phyloP scores from a whole-genome alignment of 1,140 invertebrate species.

The Odontomachus brunneus region DNA sequence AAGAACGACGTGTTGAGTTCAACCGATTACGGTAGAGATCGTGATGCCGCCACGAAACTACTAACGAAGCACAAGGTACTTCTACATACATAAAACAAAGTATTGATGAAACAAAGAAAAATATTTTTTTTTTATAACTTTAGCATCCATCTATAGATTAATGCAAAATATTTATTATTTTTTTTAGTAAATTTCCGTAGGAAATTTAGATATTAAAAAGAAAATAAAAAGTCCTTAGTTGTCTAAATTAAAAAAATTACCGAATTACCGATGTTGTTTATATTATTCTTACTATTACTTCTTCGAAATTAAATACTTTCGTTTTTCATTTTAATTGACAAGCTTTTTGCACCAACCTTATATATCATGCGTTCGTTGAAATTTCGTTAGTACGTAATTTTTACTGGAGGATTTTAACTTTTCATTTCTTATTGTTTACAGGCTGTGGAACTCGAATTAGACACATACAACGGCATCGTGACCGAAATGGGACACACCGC shows the following conservation, averaged over 20 bases:
- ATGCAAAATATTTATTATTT: too few species aligned
- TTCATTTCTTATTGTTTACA: constrained; percentile 77
- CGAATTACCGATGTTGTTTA: too few species aligned
- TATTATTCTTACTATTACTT: too few species aligned
- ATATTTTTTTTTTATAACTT: not conserved
- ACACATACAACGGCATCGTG: constrained; percentile 96
- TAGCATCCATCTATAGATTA: not conserved
- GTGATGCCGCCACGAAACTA: constrained; percentile 95
- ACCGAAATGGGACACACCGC: constrained; percentile 96
- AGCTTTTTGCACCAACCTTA: too few species aligned
- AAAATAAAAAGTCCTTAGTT: too few species aligned
- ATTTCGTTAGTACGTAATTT: too few species aligned
- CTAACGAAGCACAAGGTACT: constrained; percentile 95
- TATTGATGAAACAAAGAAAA: not conserved
- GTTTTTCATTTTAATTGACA: too few species aligned
- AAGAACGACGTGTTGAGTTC: constrained; percentile 93
- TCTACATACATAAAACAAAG: constrained; percentile 10
- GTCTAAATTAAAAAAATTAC: too few species aligned
- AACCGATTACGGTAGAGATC: constrained; percentile 94
- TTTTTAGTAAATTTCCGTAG: too few species aligned
- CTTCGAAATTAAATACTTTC: too few species aligned
- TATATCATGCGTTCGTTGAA: not conserved
- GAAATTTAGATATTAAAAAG: too few species aligned
- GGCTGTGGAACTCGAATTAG: constrained; percentile 96
- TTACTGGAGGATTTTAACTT: too few species aligned